phyloP scores from a whole-genome alignment of 2,113 vertebrate species.

The Tinamus guttatus region DNA sequence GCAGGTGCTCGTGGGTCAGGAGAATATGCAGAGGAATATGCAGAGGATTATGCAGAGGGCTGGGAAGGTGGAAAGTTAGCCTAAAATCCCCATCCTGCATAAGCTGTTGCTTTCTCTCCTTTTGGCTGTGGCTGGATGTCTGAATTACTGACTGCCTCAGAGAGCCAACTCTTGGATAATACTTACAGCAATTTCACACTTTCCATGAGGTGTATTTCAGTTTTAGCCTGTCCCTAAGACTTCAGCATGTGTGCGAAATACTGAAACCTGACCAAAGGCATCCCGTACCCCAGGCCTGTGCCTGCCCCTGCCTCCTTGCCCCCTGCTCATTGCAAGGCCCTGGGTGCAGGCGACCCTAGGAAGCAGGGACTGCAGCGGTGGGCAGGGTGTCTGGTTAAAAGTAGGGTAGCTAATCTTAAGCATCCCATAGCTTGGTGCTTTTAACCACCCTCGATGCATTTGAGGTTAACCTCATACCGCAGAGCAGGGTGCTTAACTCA shows the following conservation, averaged over 20 bases:
- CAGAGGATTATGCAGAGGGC: background rate
- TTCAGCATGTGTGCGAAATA: background rate
- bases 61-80: background rate
- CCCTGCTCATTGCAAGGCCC: too few relatives aligned
- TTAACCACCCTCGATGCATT: background rate
- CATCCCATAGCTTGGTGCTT: accelerated
- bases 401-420: background rate
- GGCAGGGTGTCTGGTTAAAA: background rate
- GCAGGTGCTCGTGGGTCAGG: background rate
- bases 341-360: background rate
- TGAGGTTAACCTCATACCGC: background rate
- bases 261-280: background rate
- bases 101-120: background rate
- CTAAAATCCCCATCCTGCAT: background rate
- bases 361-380: background rate
- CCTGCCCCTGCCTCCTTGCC: background rate
- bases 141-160: background rate
- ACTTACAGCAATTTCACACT: background rate
- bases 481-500: background rate
- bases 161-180: background rate
- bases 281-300: background rate
- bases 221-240: background rate
- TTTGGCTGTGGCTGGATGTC: background rate
- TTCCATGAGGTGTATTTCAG: too few relatives aligned
- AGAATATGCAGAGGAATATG: too few relatives aligned